Conservation (phyloP, 1,140 invertebrate genomes). For the Anastrepha ludens region DNA sequence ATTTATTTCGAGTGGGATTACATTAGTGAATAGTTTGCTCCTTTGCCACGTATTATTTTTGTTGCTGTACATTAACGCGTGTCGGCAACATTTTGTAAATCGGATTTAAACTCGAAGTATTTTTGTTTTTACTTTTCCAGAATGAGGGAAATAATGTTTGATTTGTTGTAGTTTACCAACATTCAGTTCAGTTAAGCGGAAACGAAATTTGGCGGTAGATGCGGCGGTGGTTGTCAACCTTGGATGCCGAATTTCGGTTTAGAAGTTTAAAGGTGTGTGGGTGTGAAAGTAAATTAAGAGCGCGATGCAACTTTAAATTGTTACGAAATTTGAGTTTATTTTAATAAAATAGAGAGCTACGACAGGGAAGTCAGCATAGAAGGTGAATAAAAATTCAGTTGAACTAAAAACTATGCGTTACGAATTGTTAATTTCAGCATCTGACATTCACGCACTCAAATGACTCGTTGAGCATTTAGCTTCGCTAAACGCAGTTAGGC, state of each 20-base stretch:
- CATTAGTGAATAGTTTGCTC: not conserved
- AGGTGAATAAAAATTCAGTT: no score
- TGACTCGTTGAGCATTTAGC: no score
- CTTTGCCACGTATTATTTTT: not conserved
- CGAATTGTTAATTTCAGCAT: no score
- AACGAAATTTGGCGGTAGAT: not conserved
- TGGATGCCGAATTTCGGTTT: not conserved
- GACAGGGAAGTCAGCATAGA: not conserved
- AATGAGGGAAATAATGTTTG: not conserved
- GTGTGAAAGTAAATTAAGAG: not conserved
- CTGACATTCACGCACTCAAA: no score
- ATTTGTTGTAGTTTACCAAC: conserved; percentile 28
- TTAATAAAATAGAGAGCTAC: not conserved
- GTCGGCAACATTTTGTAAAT: not conserved
- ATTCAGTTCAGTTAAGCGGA: conserved; percentile 29
- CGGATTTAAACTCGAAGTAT: not conserved
- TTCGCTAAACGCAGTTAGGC: no score
- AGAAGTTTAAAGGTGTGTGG: not conserved
- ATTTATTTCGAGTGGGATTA: not conserved
- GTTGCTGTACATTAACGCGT: not conserved
- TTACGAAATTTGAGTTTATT: not conserved
- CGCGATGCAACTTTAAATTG: not conserved
- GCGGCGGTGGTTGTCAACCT: not conserved
- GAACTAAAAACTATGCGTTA: no score
- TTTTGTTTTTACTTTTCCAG: no score